A percentile compares a stretch with the other conserved stretches of the same genome.
These are phyloP conservation scores for Palloptera scutellata DNA, from an alignment of 2,888 invertebrate species.

Conservation along the genomic window DNA sequence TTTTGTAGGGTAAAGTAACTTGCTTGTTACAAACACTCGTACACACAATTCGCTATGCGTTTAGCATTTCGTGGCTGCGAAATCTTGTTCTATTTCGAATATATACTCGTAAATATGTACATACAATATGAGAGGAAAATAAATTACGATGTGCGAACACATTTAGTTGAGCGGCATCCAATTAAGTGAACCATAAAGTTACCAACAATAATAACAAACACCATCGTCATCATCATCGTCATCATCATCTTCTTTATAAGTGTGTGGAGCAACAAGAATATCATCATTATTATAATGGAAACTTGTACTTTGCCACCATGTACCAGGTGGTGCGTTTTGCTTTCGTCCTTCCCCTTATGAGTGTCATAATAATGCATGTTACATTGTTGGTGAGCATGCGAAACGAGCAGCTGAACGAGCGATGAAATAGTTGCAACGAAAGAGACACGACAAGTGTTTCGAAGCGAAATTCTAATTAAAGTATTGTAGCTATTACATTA, in stretches of 20 bases:
- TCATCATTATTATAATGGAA: not conserved
- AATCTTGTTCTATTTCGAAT: conserved; percentile 20
- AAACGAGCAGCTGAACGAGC: not conserved
- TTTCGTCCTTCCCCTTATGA: too few relatives aligned
- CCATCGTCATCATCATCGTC: conserved; percentile 11
- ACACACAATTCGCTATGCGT: conserved; percentile 17
- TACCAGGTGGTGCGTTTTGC: not conserved
- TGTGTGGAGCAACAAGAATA: not conserved
- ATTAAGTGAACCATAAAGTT: conserved; percentile 25
- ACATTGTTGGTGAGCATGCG: not conserved
- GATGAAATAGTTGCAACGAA: too few relatives aligned
- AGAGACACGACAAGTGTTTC: too few relatives aligned
- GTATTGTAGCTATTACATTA: not conserved
- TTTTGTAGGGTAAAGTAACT: conserved; percentile 17
- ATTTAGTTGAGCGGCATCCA: conserved; percentile 32
- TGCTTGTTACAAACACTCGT: conserved; percentile 11
- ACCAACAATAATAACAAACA: conserved; percentile 8
- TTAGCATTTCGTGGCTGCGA: conserved; percentile 16
- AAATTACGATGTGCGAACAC: conserved; percentile 53
- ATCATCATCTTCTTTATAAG: not conserved
- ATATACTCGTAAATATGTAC: not conserved
- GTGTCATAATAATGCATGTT: not conserved
- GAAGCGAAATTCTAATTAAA: conserved; percentile 2
- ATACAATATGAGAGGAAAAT: conserved; percentile 25
- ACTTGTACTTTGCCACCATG: not conserved